Conservation (phyloP, 2,113 vertebrate species). For the Aphelocoma coerulescens region DNA sequence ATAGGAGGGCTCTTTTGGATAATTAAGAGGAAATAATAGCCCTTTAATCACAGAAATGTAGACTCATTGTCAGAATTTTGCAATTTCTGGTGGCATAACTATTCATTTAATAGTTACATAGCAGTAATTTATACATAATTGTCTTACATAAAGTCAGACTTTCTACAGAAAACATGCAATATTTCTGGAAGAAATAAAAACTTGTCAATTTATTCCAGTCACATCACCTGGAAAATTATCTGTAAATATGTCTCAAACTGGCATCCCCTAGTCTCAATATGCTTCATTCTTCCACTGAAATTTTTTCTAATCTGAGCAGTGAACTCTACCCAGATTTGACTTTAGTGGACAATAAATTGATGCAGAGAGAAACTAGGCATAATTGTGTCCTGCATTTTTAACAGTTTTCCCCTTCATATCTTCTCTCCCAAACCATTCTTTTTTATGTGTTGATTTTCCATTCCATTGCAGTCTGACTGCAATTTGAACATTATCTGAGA, state of each 20-base stretch:
- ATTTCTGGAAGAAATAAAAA: neutral
- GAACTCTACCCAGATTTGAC: neutral
- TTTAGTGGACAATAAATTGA: neutral
- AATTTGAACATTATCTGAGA: conserved; percentile 53
- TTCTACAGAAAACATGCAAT: neutral
- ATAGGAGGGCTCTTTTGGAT: neutral
- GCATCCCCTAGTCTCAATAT: neutral
- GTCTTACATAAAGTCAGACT: neutral
- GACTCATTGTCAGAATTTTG: neutral
- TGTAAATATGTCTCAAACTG: neutral
- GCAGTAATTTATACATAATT: neutral
- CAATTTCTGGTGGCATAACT: neutral
- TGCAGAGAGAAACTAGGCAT: neutral
- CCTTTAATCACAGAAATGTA: neutral
- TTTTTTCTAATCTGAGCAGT: neutral
- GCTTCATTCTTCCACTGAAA: neutral
- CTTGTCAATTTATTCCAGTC: neutral
- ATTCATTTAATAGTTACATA: neutral
- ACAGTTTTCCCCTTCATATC: neutral
- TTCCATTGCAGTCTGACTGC: conserved; percentile 26
- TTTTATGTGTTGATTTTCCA: neutral
- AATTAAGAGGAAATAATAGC: neutral
- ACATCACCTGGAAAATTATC: neutral
- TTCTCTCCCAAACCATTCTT: neutral
- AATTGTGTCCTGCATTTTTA: conserved; percentile 20